These are phyloP conservation scores for Yoshiicerus persimilis DNA, from an alignment of 1,140 invertebrate genomes.

Conservation along the genomic window DNA sequence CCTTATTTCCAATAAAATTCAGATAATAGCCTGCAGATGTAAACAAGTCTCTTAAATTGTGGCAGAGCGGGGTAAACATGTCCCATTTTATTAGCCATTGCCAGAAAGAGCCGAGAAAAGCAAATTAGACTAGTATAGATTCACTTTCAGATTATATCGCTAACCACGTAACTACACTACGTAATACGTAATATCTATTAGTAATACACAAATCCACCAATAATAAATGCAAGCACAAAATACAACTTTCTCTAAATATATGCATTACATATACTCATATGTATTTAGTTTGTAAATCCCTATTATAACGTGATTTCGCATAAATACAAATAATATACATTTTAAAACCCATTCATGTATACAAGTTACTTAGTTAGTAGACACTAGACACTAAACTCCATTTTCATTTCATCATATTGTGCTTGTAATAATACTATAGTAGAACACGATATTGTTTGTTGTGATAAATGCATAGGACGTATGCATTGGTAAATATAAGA, in stretches of 20 bases:
- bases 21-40: slow-evolving; percentile 27
- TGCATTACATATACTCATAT: no score
- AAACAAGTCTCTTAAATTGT: slow-evolving; percentile 26
- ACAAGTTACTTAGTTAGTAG: no score
- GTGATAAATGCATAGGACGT: not conserved
- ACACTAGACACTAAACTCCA: no score
- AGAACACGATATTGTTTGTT: not conserved
- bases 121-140: no score
- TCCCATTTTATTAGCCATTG: slow-evolving; percentile 5
- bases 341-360: not conserved
- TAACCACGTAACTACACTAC: no score
- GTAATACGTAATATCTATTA: no score
- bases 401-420: not conserved
- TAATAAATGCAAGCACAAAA: no score
- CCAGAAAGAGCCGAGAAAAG: not conserved
- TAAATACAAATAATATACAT: not conserved
- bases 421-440: no score
- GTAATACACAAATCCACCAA: no score
- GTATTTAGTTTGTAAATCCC: no score
- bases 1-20: slow-evolving; percentile 24
- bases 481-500: not conserved
- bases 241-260: no score
- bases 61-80: slow-evolving; percentile 21
- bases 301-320: no score
- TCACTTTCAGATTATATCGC: not conserved